Evolutionary conservation across 2,888 invertebrate genomes (phyloP).

Genomic region (Hermodice carunculata): DNA sequence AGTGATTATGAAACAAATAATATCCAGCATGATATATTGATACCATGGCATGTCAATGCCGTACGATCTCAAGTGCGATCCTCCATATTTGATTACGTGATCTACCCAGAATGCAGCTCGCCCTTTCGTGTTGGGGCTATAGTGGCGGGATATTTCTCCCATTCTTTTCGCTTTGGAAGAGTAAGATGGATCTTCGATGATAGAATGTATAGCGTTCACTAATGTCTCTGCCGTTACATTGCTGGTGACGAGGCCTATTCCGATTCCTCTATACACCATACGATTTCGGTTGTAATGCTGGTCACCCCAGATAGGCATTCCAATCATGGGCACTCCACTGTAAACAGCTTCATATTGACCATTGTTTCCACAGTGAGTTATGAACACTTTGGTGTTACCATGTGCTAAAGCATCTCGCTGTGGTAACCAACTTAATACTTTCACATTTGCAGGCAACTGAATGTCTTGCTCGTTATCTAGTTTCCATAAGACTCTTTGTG

Average conservation of each 20-base stretch:
- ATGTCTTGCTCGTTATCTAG: neutral
- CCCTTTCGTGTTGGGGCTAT: slow-evolving; percentile 33
- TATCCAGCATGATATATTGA: slow-evolving; percentile 45
- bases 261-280: slow-evolving; percentile 26
- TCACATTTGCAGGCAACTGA: slow-evolving; percentile 16
- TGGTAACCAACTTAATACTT: slow-evolving; percentile 19
- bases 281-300: slow-evolving; percentile 40
- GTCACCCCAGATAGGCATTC: slow-evolving; percentile 44
- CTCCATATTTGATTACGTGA: slow-evolving; percentile 50
- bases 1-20: slow-evolving; percentile 3
- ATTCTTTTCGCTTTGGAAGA: slow-evolving; percentile 30
- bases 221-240: slow-evolving; percentile 23
- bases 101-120: slow-evolving; percentile 49
- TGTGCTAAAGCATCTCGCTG: slow-evolving; percentile 29
- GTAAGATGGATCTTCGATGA: slow-evolving; percentile 33
- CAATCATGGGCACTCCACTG: slow-evolving; percentile 49
- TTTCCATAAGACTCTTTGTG: neutral
- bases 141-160: slow-evolving; percentile 31
- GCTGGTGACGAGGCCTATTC: neutral
- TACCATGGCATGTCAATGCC: slow-evolving; percentile 45
- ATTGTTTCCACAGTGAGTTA: slow-evolving; percentile 50
- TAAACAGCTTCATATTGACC: slow-evolving; percentile 48
- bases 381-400: slow-evolving; percentile 42
- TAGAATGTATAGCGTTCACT: slow-evolving; percentile 23
- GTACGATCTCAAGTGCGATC: slow-evolving; percentile 42